phyloP scores from a whole-genome alignment of 2,113 vertebrate species.

The Erythrolamprus reginae region DNA sequence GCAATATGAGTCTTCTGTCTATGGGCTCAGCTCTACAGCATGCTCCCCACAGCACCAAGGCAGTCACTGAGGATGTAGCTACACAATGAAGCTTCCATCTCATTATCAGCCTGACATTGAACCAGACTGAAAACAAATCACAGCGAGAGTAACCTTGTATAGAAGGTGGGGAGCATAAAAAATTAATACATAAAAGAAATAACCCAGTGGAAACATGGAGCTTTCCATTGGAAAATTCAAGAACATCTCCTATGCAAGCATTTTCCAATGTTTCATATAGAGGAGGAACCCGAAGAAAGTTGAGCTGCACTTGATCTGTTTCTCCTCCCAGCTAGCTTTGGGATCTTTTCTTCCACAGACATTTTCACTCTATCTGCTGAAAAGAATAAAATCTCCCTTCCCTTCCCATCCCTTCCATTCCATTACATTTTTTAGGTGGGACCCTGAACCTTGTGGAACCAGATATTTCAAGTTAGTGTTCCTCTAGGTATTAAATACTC shows the following conservation, averaged over 20 bases:
- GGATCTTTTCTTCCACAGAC: background rate
- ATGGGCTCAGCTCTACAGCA: background rate
- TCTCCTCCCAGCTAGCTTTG: background rate
- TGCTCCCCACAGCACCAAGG: background rate
- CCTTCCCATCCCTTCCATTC: too few species aligned
- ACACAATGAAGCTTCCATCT: background rate
- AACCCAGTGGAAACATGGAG: background rate
- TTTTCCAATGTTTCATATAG: background rate
- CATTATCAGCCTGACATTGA: background rate
- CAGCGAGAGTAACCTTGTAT: background rate
- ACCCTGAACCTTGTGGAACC: background rate
- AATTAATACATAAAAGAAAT: background rate
- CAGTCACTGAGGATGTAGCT: background rate
- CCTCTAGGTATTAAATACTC: background rate
- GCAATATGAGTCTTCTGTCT: background rate
- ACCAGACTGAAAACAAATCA: background rate
- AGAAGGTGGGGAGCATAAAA: background rate
- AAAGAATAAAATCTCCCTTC: background rate
- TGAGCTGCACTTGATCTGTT: background rate
- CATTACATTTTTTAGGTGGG: too few species aligned
- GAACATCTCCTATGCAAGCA: background rate
- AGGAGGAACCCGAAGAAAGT: background rate
- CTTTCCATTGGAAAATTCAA: background rate
- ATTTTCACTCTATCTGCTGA: background rate
- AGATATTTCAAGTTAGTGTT: background rate